Evolutionary conservation across 2,113 vertebrate genomes (phyloP), one percentile per base, ranked within the genome.

Genomic region (Eretmochelys imbricata): DNA sequence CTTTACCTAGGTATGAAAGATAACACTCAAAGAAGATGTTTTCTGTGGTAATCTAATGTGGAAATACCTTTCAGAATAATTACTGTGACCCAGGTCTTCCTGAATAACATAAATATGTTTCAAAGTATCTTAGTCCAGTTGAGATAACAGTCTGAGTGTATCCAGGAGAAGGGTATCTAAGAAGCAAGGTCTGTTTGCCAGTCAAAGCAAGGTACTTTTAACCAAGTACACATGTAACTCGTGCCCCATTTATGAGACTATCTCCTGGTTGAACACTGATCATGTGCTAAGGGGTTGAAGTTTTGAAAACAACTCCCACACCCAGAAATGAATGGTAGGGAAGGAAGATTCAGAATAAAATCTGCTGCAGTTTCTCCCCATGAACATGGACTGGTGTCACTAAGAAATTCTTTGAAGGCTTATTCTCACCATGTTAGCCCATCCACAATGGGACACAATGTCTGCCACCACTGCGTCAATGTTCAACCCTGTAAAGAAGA

Each of bases 311-410:
- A 81, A 9, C 53, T 65, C 31, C 88, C 1, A 4, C 49, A 31
- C 38, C 84, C 53, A 83, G 57, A 91, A 90, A 62, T 1, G 1
- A 91, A 35, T 29, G 69, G 12, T 78, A 48, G 87, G n/a, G 87
- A 84, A 93, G 55, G 80, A 90, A 51, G 62, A 78, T 80, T 82
- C n/a, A n/a, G 89, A 93, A 46, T 29, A 78, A 78, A 48, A 27
- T 48, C 42, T 12, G 11, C 11, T 3, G 24, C 22, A 27, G 72
- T 42, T 24, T 76, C 42, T 46, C 72, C 20, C n/a, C 72, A 25
- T 3, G 6, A 76, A 46, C 72, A 42, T 6, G 3, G 24, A 76
- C 16, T 24, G 3, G 25, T 48, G 75, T 78, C 75, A 48, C 46
- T 48, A 48, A 46, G 42, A 46, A 24, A 78, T 78, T 48, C 75